Conservation (phyloP, 1,140 invertebrate species). For the Choristoneura fumiferana region DNA sequence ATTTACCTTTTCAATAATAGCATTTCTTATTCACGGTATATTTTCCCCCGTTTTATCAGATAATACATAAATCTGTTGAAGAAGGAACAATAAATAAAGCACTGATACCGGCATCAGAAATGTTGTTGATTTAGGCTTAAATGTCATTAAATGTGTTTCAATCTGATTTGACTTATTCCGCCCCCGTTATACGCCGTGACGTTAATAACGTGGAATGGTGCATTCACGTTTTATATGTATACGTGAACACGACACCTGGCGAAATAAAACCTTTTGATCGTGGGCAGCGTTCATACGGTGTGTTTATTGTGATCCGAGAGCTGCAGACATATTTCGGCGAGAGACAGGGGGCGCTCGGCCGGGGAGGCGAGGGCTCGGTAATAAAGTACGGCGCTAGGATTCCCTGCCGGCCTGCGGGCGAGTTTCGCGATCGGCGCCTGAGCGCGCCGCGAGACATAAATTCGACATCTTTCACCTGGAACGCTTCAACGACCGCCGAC, state of each 20-base stretch:
- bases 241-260: slow-evolving; percentile 40
- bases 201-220: slow-evolving; percentile 34
- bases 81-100: no score
- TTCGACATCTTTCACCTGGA: slow-evolving; percentile 55
- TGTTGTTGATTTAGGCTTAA: not conserved
- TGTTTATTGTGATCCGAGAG: slow-evolving; percentile 34
- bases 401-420: slow-evolving; percentile 28
- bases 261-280: slow-evolving; percentile 43
- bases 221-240: slow-evolving; percentile 36
- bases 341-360: slow-evolving; percentile 26
- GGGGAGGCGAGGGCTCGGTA: slow-evolving; percentile 30
- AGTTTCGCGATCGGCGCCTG: slow-evolving; percentile 42
- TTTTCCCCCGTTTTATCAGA: slow-evolving; percentile 5
- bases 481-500: slow-evolving; percentile 44
- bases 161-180: not conserved
- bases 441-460: slow-evolving; percentile 53
- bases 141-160: not conserved
- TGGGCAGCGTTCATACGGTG: slow-evolving; percentile 34
- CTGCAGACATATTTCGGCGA: slow-evolving; percentile 44
- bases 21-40: slow-evolving; percentile 14
- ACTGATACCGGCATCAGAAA: not conserved
- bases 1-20: slow-evolving; percentile 37
- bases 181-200: slow-evolving; percentile 14
- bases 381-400: slow-evolving; percentile 46
- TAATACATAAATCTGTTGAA: no score